Percentiles rank a stretch among this genome's conserved stretches.
Evolutionary conservation across 2,888 invertebrate species (phyloP).

Genomic region (Scelioninae gen. 2): DNA sequence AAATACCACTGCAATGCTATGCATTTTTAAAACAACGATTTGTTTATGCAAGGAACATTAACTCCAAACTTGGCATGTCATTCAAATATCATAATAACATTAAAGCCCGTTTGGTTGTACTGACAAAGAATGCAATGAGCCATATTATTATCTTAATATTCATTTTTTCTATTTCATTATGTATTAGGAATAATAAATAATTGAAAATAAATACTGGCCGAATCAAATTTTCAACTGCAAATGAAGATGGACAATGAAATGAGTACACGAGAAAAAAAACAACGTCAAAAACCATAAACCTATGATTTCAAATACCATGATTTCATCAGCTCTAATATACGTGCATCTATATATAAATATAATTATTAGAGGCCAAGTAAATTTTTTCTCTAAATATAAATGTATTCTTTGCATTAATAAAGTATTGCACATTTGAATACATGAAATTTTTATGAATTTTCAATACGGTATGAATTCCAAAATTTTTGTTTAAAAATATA

Average conservation of each 20-base stretch:
- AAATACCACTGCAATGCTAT: constrained; percentile 6
- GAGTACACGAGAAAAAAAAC: constrained; percentile 19
- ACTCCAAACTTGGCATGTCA: neutral
- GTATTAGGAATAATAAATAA: constrained; percentile 1
- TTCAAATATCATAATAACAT: constrained; percentile 3
- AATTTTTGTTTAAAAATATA: too few species aligned
- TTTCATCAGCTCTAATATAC: constrained; percentile 31
- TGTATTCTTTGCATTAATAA: neutral
- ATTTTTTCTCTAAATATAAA: constrained; percentile 15
- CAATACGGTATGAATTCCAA: too few species aligned
- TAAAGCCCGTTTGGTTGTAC: constrained; percentile 16
- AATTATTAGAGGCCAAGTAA: too few species aligned
- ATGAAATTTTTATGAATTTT: too few species aligned
- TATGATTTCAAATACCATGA: constrained; percentile 37
- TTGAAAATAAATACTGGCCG: constrained; percentile 6
- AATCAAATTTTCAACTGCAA: constrained; percentile 19
- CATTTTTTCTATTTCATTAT: neutral
- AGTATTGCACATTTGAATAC: neutral
- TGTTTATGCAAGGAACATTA: constrained; percentile 15
- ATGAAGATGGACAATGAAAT: constrained; percentile 19
- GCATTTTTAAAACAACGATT: constrained; percentile 24
- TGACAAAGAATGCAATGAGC: neutral
- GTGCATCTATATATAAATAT: too few species aligned
- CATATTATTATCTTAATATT: neutral
- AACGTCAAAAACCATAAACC: constrained; percentile 32